Base-by-base conservation (phyloP, 1,140 invertebrate genomes). In the Patella vulgata region DNA sequence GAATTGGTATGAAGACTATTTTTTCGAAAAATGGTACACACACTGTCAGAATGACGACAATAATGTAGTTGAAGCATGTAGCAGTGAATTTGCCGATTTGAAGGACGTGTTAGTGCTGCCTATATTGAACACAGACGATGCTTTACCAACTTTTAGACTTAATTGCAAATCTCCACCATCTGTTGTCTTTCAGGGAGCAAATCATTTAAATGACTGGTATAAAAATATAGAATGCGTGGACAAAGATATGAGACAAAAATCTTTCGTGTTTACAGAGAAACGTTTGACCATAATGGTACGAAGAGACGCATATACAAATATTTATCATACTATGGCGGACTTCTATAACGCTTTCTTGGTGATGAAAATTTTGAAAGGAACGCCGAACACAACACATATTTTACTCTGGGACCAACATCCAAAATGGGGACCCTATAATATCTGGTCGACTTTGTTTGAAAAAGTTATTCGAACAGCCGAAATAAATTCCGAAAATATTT, bases 241-340 rank as follows among this genome's bases (percentile, higher is more conserved):
- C 1, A 27, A 30, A 4, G 27, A 28, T 3, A 17, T 36, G 5
- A 14, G 5, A 12, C 27, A 52, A 4, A n/a, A n/a, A n/a, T 30
- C 11, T 3, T 12, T 27, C 27, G 2, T 44, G 30, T 30, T 4
- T 4, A 19, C 6, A 31, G 28, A 52, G 17, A 31, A 36, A 5
- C 33, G 14, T 9, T 54, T 68, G 19, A 73, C 74, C 12, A 39
- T 71, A 14, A 68, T 66, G 27, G 59, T 73, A 4, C 28, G 59
- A 1, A 44, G 78, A 14, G 72, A 78, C 48, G 74, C 78, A 57
- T 80, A 77, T 66, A 76, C 71, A 50, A 80, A 80, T 65, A 40
- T 80, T 11, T 78, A 73, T 56, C 74, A 78, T 48, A 68, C 73
- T 14, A 72, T 80, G 53, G 73, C 74, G 0, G 78, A 80, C 56